phyloP scores from a whole-genome alignment of 2,888 invertebrate genomes.

The Euplexia lucipara region DNA sequence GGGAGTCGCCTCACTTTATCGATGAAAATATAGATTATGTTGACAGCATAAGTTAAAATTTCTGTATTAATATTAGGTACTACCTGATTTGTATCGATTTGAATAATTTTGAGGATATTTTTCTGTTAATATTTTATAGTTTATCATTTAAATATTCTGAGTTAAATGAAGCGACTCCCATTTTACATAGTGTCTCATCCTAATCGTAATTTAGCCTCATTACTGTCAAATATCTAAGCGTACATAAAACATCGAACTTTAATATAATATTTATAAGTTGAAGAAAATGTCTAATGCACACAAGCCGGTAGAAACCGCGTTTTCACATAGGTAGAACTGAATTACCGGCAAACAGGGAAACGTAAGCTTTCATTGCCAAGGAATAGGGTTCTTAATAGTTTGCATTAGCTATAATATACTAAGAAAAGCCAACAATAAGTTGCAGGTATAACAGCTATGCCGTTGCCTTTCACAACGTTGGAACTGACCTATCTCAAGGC shows the following conservation, averaged over 20 bases:
- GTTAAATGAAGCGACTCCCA: too few relatives aligned
- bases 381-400: slow-evolving; percentile 25
- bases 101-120: neutral
- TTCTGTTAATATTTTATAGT: neutral
- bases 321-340: slow-evolving; percentile 16
- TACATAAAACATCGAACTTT: neutral
- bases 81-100: neutral
- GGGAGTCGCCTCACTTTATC: slow-evolving; percentile 2
- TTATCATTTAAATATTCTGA: too few relatives aligned
- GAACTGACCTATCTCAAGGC: slow-evolving; percentile 63
- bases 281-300: slow-evolving; percentile 1
- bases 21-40: slow-evolving; percentile 7
- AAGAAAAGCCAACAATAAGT: slow-evolving; percentile 23
- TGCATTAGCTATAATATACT: slow-evolving; percentile 18
- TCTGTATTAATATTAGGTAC: too few relatives aligned
- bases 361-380: neutral
- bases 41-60: neutral
- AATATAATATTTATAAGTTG: too few relatives aligned
- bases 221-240: neutral
- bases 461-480: slow-evolving; percentile 20
- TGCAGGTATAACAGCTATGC: slow-evolving; percentile 26
- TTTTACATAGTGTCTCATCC: neutral
- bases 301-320: neutral
- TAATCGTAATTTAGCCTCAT: neutral
- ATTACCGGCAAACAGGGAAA: neutral